phyloP scores from a whole-genome alignment of 2,113 vertebrate species.

The Nycticebus coucang region DNA sequence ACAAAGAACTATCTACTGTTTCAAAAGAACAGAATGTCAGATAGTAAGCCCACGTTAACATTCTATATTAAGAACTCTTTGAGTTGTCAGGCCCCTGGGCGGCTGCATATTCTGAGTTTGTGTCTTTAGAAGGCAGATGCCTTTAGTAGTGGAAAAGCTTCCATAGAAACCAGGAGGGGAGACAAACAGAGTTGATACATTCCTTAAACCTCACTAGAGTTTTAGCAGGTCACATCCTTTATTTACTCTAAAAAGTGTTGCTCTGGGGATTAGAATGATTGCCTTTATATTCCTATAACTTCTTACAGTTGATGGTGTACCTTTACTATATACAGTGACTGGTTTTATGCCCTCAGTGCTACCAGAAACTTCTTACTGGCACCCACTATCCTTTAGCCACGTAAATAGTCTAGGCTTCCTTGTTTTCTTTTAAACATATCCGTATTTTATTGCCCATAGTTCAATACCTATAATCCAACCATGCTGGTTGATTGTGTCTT shows the following conservation, averaged over 20 bases:
- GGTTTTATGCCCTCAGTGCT: neutral
- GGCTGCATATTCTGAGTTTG: neutral
- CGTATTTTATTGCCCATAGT: neutral
- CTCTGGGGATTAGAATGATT: neutral
- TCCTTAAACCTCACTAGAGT: neutral
- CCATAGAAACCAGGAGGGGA: conserved; percentile 34
- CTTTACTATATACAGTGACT: neutral
- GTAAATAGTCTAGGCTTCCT: neutral
- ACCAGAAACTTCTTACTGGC: neutral
- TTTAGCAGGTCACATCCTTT: neutral
- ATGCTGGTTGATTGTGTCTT: neutral
- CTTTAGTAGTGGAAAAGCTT: neutral
- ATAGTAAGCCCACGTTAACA: neutral
- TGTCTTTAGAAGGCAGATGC: neutral
- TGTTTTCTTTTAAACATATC: neutral
- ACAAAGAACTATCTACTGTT: neutral
- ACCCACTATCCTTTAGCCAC: neutral
- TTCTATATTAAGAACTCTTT: neutral
- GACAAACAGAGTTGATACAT: neutral
- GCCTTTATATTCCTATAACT: neutral
- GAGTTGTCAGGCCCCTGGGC: neutral
- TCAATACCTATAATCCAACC: neutral
- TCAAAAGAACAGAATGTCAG: neutral
- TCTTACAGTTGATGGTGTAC: neutral
- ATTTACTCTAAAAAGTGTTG: neutral